phyloP scores from a whole-genome alignment of 2,113 vertebrate genomes.

The Coptodon rendalli region DNA sequence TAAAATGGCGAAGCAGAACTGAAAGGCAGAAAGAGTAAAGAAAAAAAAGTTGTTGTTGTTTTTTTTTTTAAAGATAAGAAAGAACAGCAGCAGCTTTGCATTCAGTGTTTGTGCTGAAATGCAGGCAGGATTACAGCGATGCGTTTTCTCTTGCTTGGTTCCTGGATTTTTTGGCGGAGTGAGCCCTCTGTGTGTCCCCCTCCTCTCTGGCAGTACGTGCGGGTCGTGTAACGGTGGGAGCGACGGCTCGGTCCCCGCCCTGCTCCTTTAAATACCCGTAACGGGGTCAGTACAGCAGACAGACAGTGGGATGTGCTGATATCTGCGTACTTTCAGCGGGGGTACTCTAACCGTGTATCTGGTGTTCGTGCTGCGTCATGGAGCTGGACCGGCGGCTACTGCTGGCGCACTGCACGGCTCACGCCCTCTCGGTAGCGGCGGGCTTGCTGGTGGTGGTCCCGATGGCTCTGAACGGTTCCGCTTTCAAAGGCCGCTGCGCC shows the following conservation, averaged over 20 bases:
- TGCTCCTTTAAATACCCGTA: neutral
- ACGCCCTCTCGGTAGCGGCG: constrained; percentile 64
- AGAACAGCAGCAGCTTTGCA: neutral
- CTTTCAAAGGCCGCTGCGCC: constrained; percentile 76
- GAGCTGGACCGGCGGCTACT: constrained; percentile 71
- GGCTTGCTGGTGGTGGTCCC: constrained; percentile 74
- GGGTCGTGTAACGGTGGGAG: neutral
- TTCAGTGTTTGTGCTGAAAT: neutral
- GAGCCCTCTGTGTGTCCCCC: neutral
- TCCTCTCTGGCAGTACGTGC: neutral
- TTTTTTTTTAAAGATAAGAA: neutral
- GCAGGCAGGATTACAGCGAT: neutral
- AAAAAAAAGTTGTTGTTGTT: neutral
- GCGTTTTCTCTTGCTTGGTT: neutral
- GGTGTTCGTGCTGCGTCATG: constrained; percentile 30
- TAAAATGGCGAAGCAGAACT: neutral
- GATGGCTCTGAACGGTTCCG: constrained; percentile 75
- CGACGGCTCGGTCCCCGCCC: neutral
- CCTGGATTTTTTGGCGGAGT: neutral
- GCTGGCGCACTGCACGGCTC: constrained; percentile 69
- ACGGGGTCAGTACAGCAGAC: neutral
- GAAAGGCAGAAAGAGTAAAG: neutral
- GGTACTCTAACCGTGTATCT: neutral
- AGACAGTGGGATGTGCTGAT: neutral
- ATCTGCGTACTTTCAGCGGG: rapidly evolving